Percentiles rank a stretch among this genome's conserved stretches.
These are phyloP conservation scores for Cercopithecus mona DNA, from an alignment of 2,113 vertebrate genomes.

Conservation along the genomic window DNA sequence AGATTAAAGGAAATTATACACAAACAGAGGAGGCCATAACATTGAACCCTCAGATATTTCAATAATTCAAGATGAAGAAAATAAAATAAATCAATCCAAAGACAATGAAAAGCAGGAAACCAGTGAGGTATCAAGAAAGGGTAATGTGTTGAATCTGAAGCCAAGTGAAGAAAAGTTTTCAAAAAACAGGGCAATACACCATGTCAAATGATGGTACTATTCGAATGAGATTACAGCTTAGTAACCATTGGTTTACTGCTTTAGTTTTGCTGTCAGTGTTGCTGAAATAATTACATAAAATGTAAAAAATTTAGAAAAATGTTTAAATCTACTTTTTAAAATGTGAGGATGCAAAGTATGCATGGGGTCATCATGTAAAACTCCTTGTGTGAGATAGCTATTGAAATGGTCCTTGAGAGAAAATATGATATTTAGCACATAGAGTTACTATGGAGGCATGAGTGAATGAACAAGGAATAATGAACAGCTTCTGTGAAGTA, in stretches of 20 bases:
- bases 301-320: not conserved
- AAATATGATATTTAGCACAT: not conserved
- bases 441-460: not conserved
- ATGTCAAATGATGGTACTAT: not conserved
- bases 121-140: not conserved
- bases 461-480: not conserved
- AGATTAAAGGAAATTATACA: not conserved
- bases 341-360: not conserved
- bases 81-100: not conserved
- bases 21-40: not conserved
- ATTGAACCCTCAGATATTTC: not conserved
- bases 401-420: not conserved
- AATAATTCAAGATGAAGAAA: not conserved
- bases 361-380: not conserved
- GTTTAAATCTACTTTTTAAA: not conserved
- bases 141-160: not conserved
- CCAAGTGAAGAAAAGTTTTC: not conserved
- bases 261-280: not conserved
- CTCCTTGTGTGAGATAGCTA: not conserved
- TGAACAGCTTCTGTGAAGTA: not conserved
- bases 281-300: not conserved
- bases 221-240: not conserved
- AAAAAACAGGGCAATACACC: not conserved
- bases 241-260: not conserved
- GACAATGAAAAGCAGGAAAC: not conserved